A percentile compares a stretch with the other conserved stretches of the same genome.
Conservation (phyloP, 2,113 vertebrate genomes). For the Psilopogon haemacephalus region DNA sequence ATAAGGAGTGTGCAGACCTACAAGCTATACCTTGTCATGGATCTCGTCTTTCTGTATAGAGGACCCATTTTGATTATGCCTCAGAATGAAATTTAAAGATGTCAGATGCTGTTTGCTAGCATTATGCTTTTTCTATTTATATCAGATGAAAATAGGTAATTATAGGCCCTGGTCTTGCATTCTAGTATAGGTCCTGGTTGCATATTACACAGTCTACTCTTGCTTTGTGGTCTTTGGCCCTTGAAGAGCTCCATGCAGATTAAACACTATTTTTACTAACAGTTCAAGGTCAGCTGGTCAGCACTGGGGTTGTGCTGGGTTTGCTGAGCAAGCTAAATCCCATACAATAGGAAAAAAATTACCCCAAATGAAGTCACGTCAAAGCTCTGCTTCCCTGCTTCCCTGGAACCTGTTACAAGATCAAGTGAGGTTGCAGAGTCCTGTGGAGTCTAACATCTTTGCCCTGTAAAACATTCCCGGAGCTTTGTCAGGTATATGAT, state of each 20-base stretch:
- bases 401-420: rapidly evolving
- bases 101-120: not conserved
- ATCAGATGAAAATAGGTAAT: not conserved
- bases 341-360: not conserved
- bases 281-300: not conserved
- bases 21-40: not conserved
- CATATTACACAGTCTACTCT: rapidly evolving
- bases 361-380: not conserved
- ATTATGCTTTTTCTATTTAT: not conserved
- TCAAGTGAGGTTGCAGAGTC: not conserved
- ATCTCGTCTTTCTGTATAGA: not conserved
- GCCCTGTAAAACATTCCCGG: not conserved
- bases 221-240: not conserved
- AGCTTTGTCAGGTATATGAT: not conserved
- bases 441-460: not conserved
- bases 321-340: not conserved
- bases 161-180: not conserved
- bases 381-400: not conserved
- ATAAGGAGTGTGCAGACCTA: not conserved
- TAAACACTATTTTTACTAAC: not conserved
- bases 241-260: not conserved
- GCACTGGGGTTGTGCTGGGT: not conserved
- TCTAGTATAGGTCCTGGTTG: not conserved
- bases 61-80: not conserved
- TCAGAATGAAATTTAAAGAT: not conserved